Evolutionary conservation across 2,888 invertebrate species (phyloP), one percentile per base, ranked within the genome.

Genomic region (Pegoplata infirma): DNA sequence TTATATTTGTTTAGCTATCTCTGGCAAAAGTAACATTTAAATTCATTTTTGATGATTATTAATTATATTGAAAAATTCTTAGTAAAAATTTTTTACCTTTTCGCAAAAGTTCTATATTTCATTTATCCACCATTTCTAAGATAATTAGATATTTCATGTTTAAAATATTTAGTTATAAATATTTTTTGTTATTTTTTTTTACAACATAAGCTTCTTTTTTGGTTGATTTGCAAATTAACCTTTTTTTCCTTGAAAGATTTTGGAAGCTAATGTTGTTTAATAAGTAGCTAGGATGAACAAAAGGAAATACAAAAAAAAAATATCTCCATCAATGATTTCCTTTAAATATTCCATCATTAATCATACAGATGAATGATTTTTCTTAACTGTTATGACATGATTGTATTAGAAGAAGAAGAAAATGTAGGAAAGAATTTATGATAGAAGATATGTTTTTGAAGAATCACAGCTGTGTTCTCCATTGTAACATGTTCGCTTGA

Each of bases 281-380:
- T 21, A 51, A 21, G n/a, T 40, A 40, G 36, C 12, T n/a, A 40
- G 12, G 5, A 32, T 32, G 32, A 12, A 40, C 1, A 36, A 36
- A 12, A 25, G 3, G 6, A 5, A 25, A 25, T 25, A n/a, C 1
- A 36, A 40, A 40, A n/a, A 40, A 40, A 40, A 12, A 32, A 32
- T 32, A 46, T 64, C 66, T 64, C 40, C 71, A 44, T 71, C 51
- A 71, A 71, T 71, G 55, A 67, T 53, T 68, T 67, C 14, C 12
- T 23, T 19, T 56, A 56, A 56, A 71, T 56, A 67, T 49, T 74
- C 40, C n/a, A 46, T 71, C 66, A 79, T 79, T 75, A 67, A 71
- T 79, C 79, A 79, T 51, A n/a, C 16, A 71, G 67, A 75, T 63
- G 71, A 79, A 79, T 75, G 61, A 67, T 51, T 71, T 32, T 64